Percentiles rank a stretch among this genome's conserved stretches.
These are phyloP conservation scores for Ophioninae sp. DNA, from an alignment of 2,888 invertebrate genomes.

Conservation along the genomic window DNA sequence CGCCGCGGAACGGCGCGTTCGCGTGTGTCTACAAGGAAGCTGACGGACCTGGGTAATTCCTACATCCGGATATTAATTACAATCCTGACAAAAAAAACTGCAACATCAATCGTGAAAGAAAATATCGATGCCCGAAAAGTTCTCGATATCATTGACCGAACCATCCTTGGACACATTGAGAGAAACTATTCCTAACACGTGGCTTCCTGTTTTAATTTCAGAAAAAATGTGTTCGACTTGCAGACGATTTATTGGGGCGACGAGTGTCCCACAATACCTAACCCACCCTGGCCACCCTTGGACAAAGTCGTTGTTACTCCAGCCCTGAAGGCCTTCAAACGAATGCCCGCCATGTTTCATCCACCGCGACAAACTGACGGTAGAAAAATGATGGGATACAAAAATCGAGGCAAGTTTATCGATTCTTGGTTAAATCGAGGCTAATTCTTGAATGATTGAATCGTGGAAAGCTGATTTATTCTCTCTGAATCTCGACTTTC, in stretches of 20 bases:
- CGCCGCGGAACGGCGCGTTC: constrained; percentile 69
- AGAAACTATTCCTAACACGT: background rate
- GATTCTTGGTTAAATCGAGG: no score
- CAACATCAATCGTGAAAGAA: no score
- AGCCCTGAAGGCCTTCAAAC: constrained; percentile 58
- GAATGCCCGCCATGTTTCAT: constrained; percentile 73
- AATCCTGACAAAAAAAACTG: no score
- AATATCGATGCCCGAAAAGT: no score
- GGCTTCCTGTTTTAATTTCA: no score
- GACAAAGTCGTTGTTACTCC: constrained; percentile 71
- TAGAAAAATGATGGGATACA: background rate
- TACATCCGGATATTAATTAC: background rate
- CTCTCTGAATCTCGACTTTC: no score
- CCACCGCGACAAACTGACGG: constrained; percentile 17
- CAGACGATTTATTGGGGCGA: constrained; percentile 63
- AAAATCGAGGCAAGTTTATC: constrained; percentile 23
- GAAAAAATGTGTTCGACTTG: constrained; percentile 70
- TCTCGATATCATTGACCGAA: no score
- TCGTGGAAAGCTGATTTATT: no score
- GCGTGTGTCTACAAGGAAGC: constrained; percentile 68
- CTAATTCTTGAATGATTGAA: no score
- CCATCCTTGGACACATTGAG: no score
- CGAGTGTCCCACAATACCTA: constrained; percentile 65
- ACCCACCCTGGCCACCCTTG: constrained; percentile 69
- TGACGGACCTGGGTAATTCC: constrained; percentile 60